Percentiles rank a stretch among this genome's conserved stretches.
These are phyloP conservation scores for Whitmania pigra DNA, from an alignment of 1,140 invertebrate genomes.

Conservation along the genomic window DNA sequence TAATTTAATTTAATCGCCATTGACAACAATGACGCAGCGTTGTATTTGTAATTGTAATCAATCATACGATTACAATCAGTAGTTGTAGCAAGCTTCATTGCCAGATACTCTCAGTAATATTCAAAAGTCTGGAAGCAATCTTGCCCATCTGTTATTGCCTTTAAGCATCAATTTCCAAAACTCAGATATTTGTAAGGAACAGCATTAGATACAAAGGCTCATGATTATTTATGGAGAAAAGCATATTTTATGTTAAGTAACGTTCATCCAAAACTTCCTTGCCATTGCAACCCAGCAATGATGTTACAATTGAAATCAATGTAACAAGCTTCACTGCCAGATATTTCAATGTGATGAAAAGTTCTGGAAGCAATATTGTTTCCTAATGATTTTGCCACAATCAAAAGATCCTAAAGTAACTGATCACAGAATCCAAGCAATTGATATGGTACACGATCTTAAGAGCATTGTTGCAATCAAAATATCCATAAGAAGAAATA, in stretches of 20 bases:
- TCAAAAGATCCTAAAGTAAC: neutral
- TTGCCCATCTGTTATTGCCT: neutral
- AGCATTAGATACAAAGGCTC: too few species aligned
- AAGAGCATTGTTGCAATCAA: too few species aligned
- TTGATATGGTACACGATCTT: too few species aligned
- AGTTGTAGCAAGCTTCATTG: constrained; percentile 8
- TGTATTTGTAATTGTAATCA: too few species aligned
- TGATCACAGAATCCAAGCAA: too few species aligned
- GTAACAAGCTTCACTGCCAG: constrained; percentile 4
- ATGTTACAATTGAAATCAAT: neutral
- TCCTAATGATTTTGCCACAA: neutral
- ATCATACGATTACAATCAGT: too few species aligned
- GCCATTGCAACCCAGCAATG: too few species aligned
- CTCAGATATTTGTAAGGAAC: neutral
- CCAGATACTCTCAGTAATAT: neutral
- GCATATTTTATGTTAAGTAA: too few species aligned
- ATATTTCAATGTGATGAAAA: neutral
- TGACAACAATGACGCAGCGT: constrained; percentile 1
- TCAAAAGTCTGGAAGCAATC: constrained; percentile 1
- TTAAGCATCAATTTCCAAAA: neutral
- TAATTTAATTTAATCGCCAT: too few species aligned
- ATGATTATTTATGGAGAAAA: too few species aligned
- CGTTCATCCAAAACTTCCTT: too few species aligned
- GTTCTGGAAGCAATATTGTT: neutral
- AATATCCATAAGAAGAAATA: too few species aligned